These are phyloP conservation scores for Oreotragus oreotragus DNA, from an alignment of 2,113 vertebrate species.

Conservation along the genomic window DNA sequence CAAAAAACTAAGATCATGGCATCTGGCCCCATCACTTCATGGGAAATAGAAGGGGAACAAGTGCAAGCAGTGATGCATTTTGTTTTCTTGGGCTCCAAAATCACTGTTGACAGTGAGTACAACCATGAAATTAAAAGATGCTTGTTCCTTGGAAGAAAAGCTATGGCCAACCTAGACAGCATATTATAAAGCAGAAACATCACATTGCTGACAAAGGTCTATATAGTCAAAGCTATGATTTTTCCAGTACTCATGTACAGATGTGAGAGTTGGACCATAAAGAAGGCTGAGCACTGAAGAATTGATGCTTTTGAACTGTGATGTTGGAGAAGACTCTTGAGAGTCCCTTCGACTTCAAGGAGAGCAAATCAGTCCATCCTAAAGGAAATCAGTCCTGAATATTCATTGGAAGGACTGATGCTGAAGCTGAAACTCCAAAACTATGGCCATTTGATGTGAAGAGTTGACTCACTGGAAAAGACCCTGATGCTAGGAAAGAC, in stretches of 20 bases:
- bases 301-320: neutral
- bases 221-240: neutral
- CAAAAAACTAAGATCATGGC: neutral
- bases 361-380: neutral
- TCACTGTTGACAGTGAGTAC: neutral
- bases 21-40: neutral
- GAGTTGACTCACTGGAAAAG: neutral
- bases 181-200: neutral
- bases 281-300: fast-evolving
- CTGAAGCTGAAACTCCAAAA: neutral
- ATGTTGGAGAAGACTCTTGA: neutral
- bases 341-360: neutral
- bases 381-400: neutral
- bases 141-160: neutral
- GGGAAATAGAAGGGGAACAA: neutral
- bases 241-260: neutral
- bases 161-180: neutral
- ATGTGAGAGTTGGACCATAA: neutral
- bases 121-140: neutral
- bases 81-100: neutral
- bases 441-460: neutral
- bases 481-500: neutral
- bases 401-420: neutral
- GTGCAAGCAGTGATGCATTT: neutral
- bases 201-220: neutral